Percentiles rank a stretch among this genome's conserved stretches.
These are phyloP conservation scores for Serilophus lunatus DNA, from an alignment of 2,113 vertebrate genomes.

Conservation along the genomic window DNA sequence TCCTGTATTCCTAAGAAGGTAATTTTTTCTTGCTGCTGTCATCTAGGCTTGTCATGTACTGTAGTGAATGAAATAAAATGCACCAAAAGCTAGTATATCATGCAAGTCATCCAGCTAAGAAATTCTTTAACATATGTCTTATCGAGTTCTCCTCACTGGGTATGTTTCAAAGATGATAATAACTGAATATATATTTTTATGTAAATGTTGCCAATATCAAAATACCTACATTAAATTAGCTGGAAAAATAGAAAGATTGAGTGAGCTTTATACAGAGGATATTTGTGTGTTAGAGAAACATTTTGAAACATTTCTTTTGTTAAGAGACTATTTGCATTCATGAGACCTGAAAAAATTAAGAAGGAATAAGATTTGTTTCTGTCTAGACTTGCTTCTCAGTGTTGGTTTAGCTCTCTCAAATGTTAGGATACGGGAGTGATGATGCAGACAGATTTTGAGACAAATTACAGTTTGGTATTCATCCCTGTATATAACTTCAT, in stretches of 20 bases:
- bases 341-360: constrained; percentile 41
- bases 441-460: background rate
- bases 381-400: background rate
- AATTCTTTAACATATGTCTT: background rate
- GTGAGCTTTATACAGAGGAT: background rate
- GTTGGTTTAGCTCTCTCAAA: constrained; percentile 1
- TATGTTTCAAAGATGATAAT: background rate
- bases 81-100: background rate
- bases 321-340: constrained; percentile 12
- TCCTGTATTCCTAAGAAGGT: background rate
- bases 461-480: background rate
- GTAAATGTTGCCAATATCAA: constrained; percentile 4
- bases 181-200: background rate
- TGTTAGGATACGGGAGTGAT: background rate
- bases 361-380: constrained; percentile 17
- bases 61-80: background rate
- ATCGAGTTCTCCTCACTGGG: background rate
- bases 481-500: background rate
- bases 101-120: background rate
- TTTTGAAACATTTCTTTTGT: constrained; percentile 47
- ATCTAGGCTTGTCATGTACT: background rate
- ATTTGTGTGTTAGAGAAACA: constrained; percentile 4
- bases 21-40: background rate
- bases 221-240: background rate
- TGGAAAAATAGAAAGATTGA: background rate